phyloP scores from a whole-genome alignment of 2,113 vertebrate genomes.

The Tragelaphus buxtoni region DNA sequence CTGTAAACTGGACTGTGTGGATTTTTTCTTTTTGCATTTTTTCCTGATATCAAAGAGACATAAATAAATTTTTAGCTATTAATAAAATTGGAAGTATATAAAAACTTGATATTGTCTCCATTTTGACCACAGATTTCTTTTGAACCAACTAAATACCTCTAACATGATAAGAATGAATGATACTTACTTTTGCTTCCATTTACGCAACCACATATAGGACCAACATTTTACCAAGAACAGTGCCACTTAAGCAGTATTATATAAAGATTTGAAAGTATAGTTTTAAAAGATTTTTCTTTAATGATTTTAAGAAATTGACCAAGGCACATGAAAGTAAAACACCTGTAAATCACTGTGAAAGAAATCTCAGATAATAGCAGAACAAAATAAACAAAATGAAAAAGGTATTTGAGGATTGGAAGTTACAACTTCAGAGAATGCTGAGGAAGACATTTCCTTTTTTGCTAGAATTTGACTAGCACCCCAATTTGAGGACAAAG shows the following conservation, averaged over 20 bases:
- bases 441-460: not conserved
- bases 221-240: not conserved
- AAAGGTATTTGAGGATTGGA: not conserved
- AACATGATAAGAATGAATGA: not conserved
- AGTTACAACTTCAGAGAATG: not conserved
- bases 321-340: not conserved
- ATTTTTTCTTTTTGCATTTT: not conserved
- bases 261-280: not conserved
- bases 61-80: not conserved
- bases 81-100: not conserved
- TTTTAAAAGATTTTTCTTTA: not conserved
- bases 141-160: not conserved
- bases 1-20: not conserved
- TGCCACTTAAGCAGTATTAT: not conserved
- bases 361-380: not conserved
- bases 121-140: not conserved
- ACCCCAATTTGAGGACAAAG: not conserved
- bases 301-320: not conserved
- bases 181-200: not conserved
- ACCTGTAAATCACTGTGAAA: not conserved
- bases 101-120: not conserved
- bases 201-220: not conserved
- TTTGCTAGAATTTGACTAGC: not conserved
- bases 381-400: slow-evolving; percentile 5
- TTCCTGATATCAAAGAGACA: not conserved